Percentiles rank a stretch among this genome's conserved stretches.
These are phyloP conservation scores for Serranus cabrilla DNA, from an alignment of 2,797 vertebrate species.

Conservation along the genomic window DNA sequence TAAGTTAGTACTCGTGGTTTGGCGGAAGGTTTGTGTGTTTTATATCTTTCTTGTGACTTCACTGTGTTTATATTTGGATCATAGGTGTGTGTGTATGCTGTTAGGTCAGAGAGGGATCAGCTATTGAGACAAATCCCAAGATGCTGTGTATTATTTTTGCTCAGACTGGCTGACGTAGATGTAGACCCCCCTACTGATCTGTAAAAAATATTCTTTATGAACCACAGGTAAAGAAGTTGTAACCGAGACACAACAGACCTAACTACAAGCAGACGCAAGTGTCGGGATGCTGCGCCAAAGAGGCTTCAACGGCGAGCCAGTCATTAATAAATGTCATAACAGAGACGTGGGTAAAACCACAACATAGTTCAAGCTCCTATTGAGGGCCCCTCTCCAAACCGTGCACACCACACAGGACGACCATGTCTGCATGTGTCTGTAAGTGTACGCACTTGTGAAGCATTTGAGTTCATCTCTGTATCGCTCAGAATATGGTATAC, in stretches of 20 bases:
- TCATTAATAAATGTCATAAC: conserved; percentile 71
- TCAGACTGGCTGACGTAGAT: neutral
- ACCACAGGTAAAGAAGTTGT: conserved; percentile 48
- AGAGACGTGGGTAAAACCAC: conserved; percentile 73
- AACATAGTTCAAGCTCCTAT: conserved; percentile 69
- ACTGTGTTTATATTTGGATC: neutral
- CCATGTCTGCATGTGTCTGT: conserved; percentile 33
- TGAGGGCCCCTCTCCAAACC: conserved; percentile 60
- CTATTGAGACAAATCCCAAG: neutral
- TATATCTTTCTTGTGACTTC: neutral
- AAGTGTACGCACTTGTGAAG: conserved; percentile 34
- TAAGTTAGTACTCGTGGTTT: neutral
- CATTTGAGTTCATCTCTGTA: conserved; percentile 37
- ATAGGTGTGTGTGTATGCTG: neutral
- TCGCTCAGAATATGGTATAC: conserved; percentile 45
- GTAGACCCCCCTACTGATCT: neutral
- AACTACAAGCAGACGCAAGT: conserved; percentile 47
- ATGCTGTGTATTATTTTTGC: conserved; percentile 15
- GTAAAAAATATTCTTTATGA: neutral
- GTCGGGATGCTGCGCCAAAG: conserved; percentile 13
- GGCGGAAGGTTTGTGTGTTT: neutral
- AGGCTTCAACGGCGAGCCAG: conserved; percentile 29
- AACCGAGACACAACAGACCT: conserved; percentile 39
- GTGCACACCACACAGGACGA: conserved; percentile 50
- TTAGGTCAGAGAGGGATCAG: neutral